Percentiles rank a stretch among this genome's conserved stretches.
Conservation (phyloP, 2,113 vertebrate genomes). For the Ciconia boyciana region DNA sequence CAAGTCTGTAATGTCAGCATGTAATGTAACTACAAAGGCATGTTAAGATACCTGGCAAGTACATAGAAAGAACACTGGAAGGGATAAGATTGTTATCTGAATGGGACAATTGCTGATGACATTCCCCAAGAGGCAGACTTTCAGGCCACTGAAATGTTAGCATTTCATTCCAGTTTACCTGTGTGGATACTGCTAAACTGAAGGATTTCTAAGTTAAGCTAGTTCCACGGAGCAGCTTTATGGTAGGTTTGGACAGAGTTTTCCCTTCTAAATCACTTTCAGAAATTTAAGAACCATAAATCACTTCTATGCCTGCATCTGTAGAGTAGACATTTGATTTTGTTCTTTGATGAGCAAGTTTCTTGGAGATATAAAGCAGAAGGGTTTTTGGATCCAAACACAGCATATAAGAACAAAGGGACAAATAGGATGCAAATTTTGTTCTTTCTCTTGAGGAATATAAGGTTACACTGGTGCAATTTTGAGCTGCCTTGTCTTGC, state of each 20-base stretch:
- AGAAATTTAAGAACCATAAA: not conserved
- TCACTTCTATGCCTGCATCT: not conserved
- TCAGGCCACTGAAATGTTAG: not conserved
- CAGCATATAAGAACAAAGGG: not conserved
- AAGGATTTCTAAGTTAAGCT: not conserved
- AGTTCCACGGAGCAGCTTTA: not conserved
- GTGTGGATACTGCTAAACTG: not conserved
- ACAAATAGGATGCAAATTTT: not conserved
- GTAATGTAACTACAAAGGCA: not conserved
- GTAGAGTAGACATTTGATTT: not conserved
- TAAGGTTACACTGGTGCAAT: not conserved
- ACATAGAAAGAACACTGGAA: not conserved
- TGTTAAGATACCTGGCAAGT: not conserved
- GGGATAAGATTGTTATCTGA: not conserved
- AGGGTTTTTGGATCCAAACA: not conserved
- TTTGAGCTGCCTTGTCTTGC: not conserved
- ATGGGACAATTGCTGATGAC: not conserved
- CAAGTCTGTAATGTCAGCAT: not conserved
- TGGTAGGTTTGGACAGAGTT: not conserved
- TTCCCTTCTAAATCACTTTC: not conserved
- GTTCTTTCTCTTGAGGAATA: not conserved
- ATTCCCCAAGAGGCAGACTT: not conserved
- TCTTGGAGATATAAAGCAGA: not conserved
- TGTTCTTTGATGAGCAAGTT: not conserved
- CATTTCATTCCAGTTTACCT: not conserved